phyloP scores from a whole-genome alignment of 2,113 vertebrate species.

The Misgurnus mizolepis region DNA sequence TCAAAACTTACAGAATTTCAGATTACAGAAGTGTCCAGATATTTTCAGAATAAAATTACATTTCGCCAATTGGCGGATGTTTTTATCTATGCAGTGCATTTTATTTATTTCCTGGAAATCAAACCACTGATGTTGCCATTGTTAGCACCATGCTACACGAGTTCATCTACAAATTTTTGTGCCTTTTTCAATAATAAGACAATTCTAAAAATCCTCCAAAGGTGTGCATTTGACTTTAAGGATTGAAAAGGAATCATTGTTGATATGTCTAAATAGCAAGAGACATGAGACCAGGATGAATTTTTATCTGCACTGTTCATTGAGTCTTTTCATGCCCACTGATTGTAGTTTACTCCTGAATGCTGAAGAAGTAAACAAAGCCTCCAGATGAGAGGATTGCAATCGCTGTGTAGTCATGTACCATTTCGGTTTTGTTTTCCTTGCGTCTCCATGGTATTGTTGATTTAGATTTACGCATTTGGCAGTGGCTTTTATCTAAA shows the following conservation, averaged over 20 bases:
- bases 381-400: constrained; percentile 65
- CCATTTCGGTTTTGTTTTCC: constrained; percentile 61
- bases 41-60: no score
- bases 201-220: neutral
- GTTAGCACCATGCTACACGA: no score
- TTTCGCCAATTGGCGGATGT: no score
- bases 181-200: neutral
- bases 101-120: no score
- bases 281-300: neutral
- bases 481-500: no score
- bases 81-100: no score
- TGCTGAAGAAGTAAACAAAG: constrained; percentile 68
- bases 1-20: no score
- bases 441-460: constrained; percentile 44
- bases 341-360: constrained; percentile 47
- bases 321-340: constrained; percentile 46
- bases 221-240: neutral
- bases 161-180: neutral
- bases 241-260: neutral
- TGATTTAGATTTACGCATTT: neutral
- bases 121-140: no score
- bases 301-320: constrained; percentile 33
- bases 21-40: no score
- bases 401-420: constrained; percentile 63
- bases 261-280: neutral